Evolutionary conservation across 2,113 vertebrate species (phyloP).

Genomic region (Podarcis cretensis): DNA sequence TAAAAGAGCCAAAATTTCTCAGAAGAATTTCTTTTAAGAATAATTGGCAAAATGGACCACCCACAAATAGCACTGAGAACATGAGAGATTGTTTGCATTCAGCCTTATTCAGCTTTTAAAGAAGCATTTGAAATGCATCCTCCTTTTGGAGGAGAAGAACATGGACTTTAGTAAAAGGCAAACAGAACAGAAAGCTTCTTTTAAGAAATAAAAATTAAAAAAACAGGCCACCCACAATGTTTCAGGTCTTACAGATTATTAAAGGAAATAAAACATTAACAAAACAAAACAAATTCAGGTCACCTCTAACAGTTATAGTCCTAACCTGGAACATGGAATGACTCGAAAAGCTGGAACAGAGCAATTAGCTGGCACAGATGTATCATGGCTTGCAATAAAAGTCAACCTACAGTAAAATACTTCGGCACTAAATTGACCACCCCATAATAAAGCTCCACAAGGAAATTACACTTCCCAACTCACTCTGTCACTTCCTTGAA

Average conservation of each 20-base stretch:
- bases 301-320: constrained; percentile 54
- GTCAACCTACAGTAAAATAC: constrained; percentile 55
- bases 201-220: background rate
- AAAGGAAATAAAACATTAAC: background rate
- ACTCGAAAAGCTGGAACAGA: constrained; percentile 62
- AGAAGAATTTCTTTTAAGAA: too few relatives aligned
- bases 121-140: background rate
- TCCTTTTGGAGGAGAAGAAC: background rate
- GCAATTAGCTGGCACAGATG: constrained; percentile 56
- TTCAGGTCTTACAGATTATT: constrained; percentile 12
- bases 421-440: constrained; percentile 29
- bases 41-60: too few relatives aligned
- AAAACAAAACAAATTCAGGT: constrained; percentile 17
- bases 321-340: constrained; percentile 52
- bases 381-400: constrained; percentile 55
- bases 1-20: too few relatives aligned
- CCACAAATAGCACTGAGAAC: too few relatives aligned
- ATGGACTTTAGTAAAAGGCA: background rate
- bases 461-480: constrained; percentile 13
- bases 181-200: background rate
- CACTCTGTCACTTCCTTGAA: background rate
- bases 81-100: too few relatives aligned
- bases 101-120: constrained; percentile 9
- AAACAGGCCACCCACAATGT: constrained; percentile 23
- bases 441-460: constrained; percentile 20